Evolutionary conservation across 1,140 invertebrate species (phyloP).

Genomic region (Wiebesia pumilae): DNA sequence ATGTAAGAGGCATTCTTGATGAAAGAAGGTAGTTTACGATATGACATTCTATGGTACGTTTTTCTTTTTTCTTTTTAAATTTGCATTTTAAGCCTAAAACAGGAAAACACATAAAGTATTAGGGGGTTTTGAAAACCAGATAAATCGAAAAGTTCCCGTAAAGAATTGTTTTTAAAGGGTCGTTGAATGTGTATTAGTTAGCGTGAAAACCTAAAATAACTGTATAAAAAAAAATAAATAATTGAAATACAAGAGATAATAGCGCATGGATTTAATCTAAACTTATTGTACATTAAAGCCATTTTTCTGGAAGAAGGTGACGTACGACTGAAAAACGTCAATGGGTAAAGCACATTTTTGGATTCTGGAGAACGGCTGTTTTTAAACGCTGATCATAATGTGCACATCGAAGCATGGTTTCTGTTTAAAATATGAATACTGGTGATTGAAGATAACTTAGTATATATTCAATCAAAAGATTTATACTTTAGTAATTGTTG

Average conservation of each 20-base stretch:
- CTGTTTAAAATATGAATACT: background rate
- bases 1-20: background rate
- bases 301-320: background rate
- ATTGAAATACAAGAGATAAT: background rate
- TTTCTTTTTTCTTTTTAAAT: background rate
- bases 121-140: background rate
- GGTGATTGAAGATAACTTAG: background rate
- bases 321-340: background rate
- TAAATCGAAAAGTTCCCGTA: background rate
- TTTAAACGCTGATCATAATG: background rate
- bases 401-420: constrained; percentile 27
- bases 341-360: background rate
- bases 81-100: background rate
- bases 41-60: background rate
- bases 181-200: background rate
- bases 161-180: constrained; percentile 7
- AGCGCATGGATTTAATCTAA: background rate
- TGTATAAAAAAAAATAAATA: background rate
- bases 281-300: background rate
- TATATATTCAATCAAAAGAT: background rate
- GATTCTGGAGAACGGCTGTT: background rate
- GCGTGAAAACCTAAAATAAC: background rate
- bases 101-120: background rate
- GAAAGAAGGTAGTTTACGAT: background rate
- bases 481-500: background rate